These are phyloP conservation scores for Hiodon tergisus DNA, from an alignment of 2,113 vertebrate genomes.

Conservation along the genomic window DNA sequence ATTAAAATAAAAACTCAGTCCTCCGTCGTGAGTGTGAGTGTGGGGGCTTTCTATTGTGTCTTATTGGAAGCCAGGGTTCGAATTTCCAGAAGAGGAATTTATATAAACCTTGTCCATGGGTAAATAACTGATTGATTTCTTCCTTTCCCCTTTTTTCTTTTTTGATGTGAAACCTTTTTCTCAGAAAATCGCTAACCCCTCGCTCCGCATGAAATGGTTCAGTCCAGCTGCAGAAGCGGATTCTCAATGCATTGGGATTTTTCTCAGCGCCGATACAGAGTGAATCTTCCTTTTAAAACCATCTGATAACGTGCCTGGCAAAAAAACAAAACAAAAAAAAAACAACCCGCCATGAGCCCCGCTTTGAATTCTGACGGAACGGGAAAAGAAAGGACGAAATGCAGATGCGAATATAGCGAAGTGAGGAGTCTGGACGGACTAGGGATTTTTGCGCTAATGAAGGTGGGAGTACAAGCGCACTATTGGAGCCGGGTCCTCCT, in stretches of 20 bases:
- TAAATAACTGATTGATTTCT: conserved; percentile 45
- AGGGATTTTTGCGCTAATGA: conserved; percentile 72
- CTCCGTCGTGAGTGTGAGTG: conserved; percentile 33
- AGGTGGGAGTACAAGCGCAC: conserved; percentile 66
- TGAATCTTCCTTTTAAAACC: conserved; percentile 65
- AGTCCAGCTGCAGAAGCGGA: conserved; percentile 84
- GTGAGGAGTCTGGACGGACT: conserved; percentile 62
- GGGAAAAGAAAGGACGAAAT: conserved; percentile 63
- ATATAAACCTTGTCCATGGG: conserved; percentile 33
- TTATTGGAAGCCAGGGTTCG: conserved; percentile 13
- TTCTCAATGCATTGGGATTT: conserved; percentile 82
- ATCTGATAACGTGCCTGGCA: conserved; percentile 60
- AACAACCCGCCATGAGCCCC: conserved; percentile 70
- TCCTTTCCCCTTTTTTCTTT: conserved; percentile 28
- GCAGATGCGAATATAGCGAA: conserved; percentile 57
- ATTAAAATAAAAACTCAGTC: conserved; percentile 36
- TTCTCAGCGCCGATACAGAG: conserved; percentile 69
- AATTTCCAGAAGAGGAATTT: conserved; percentile 35
- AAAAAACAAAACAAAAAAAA: conserved; percentile 28
- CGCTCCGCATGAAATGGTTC: conserved; percentile 79
- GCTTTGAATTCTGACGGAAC: conserved; percentile 61
- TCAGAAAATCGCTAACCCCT: conserved; percentile 59
- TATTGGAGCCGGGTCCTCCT: conserved; percentile 83
- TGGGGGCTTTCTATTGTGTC: conserved; percentile 29
- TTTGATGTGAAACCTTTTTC: conserved; percentile 51